Conservation (phyloP, 2,797 vertebrate species). For the Aselliscus stoliczkanus region DNA sequence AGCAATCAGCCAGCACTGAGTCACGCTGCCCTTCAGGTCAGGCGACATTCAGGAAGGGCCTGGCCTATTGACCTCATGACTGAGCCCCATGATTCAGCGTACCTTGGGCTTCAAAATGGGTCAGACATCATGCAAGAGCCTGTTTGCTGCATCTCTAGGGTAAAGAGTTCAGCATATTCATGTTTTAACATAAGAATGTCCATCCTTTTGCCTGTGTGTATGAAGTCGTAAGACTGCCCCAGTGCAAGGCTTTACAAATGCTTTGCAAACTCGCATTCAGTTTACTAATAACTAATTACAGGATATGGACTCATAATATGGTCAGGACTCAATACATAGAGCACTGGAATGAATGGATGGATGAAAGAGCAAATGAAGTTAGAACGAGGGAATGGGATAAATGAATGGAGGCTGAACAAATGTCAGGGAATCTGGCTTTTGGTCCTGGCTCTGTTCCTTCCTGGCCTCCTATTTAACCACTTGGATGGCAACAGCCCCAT, state of each 20-base stretch:
- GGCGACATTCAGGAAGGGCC: neutral
- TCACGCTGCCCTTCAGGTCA: neutral
- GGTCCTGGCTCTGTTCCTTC: neutral
- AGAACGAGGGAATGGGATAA: neutral
- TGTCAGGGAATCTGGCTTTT: neutral
- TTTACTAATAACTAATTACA: neutral
- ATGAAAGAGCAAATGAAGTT: neutral
- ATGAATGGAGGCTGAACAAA: neutral
- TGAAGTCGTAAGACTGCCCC: neutral
- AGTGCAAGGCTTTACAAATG: neutral
- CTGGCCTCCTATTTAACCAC: neutral
- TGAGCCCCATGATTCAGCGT: neutral
- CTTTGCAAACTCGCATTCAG: neutral
- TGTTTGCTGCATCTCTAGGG: neutral
- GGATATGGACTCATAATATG: neutral
- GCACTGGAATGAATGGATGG: neutral
- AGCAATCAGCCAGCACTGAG: conserved; percentile 32
- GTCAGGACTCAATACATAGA: neutral
- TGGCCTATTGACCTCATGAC: neutral
- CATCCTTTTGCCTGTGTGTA: neutral
- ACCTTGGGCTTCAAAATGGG: neutral
- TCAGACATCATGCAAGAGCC: neutral
- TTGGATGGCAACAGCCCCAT: neutral
- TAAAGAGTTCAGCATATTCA: neutral
- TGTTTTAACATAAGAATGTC: neutral